Conservation (phyloP, 2,113 vertebrate genomes). For the Oncorhynchus nerka region DNA sequence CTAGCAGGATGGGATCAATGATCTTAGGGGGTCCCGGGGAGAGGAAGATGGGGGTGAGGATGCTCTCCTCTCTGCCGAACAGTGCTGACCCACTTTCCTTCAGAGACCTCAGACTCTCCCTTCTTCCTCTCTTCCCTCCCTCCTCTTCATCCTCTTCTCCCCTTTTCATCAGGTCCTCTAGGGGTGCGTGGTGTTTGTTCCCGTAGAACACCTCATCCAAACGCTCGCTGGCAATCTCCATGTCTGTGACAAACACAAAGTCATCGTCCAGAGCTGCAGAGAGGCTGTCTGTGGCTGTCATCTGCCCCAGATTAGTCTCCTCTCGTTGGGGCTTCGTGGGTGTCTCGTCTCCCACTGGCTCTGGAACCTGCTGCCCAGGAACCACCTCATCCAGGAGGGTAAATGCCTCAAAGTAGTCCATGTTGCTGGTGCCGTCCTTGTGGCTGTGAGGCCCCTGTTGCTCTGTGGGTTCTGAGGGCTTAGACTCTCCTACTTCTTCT, state of each 20-base stretch:
- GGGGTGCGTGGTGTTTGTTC: slow-evolving; percentile 44
- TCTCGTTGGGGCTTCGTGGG: slow-evolving; percentile 22
- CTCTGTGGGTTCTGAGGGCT: background rate
- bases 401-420: slow-evolving; percentile 94
- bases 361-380: slow-evolving; percentile 42
- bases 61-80: slow-evolving; percentile 80
- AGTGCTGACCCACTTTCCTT: slow-evolving; percentile 79
- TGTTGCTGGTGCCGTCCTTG: slow-evolving; percentile 60
- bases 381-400: slow-evolving; percentile 81
- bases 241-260: slow-evolving; percentile 76
- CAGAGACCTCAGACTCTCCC: slow-evolving; percentile 58
- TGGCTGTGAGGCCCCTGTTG: background rate
- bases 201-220: slow-evolving; percentile 89
- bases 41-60: slow-evolving; percentile 80
- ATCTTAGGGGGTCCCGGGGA: slow-evolving; percentile 82
- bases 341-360: slow-evolving; percentile 37
- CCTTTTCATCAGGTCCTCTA: slow-evolving; percentile 37
- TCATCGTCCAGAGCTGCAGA: slow-evolving; percentile 59
- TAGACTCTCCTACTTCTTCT: slow-evolving; percentile 5
- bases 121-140: slow-evolving; percentile 52
- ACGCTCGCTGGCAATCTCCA: slow-evolving; percentile 78
- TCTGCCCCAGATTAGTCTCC: slow-evolving; percentile 39
- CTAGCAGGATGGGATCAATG: slow-evolving; percentile 82
- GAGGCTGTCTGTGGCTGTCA: slow-evolving; percentile 24
- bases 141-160: slow-evolving; percentile 38